Conservation (phyloP, 1,140 invertebrate species). For the Piezodorus guildinii region DNA sequence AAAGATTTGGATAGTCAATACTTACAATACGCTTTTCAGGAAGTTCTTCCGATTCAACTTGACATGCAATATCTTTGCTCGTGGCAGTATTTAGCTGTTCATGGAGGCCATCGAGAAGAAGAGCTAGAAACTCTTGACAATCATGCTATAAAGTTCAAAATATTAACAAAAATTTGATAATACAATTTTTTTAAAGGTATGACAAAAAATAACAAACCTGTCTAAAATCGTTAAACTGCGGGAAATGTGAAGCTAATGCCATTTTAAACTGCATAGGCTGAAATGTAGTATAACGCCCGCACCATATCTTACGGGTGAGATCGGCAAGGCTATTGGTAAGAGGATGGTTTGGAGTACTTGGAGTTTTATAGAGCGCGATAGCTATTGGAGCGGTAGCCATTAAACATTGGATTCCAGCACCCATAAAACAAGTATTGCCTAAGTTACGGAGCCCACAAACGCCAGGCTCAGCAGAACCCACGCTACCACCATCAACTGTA, state of each 20-base stretch:
- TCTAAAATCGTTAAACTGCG: constrained; percentile 51
- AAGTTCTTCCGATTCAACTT: constrained; percentile 3
- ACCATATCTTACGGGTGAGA: constrained; percentile 50
- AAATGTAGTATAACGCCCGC: constrained; percentile 44
- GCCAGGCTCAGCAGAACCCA: constrained; percentile 35
- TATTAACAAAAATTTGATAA: not conserved
- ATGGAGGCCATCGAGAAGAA: constrained; percentile 53
- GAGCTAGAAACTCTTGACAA: constrained; percentile 60
- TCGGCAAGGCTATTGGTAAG: constrained; percentile 43
- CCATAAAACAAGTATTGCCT: constrained; percentile 64
- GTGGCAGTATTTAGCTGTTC: constrained; percentile 49
- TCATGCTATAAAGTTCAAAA: constrained; percentile 43
- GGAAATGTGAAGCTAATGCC: constrained; percentile 46
- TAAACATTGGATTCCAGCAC: constrained; percentile 53
- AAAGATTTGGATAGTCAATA: no score
- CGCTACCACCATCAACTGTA: constrained; percentile 12
- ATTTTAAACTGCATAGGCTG: constrained; percentile 50
- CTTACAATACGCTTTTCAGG: no score
- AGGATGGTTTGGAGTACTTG: constrained; percentile 34
- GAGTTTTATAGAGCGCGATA: constrained; percentile 42
- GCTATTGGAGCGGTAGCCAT: constrained; percentile 43
- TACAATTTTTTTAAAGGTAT: not conserved
- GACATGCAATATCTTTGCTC: constrained; percentile 19
- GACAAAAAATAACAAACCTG: constrained; percentile 35
- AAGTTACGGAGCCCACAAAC: constrained; percentile 53